Evolutionary conservation across 2,113 vertebrate species (phyloP).

Genomic region (Heteronetta atricapilla): DNA sequence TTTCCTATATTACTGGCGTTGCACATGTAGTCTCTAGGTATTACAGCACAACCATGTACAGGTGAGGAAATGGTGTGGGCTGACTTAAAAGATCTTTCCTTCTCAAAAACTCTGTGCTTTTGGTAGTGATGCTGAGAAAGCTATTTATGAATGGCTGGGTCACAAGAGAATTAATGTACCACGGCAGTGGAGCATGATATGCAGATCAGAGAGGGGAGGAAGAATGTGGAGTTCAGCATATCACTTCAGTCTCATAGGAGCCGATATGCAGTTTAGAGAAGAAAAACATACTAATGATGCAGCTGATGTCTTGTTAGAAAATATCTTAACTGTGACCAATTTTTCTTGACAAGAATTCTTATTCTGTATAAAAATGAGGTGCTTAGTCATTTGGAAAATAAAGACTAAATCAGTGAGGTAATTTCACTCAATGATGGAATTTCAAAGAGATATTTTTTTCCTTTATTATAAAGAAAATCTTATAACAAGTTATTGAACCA

Average conservation of each 20-base stretch:
- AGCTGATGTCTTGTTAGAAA: constrained; percentile 75
- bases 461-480: constrained; percentile 53
- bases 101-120: background rate
- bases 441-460: background rate
- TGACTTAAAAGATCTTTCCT: background rate
- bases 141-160: constrained; percentile 37
- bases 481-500: constrained; percentile 52
- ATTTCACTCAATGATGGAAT: constrained; percentile 59
- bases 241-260: constrained; percentile 8
- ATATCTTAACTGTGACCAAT: constrained; percentile 71
- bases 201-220: background rate
- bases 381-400: constrained; percentile 76
- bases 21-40: background rate
- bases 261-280: constrained; percentile 14
- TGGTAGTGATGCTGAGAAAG: background rate
- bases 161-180: constrained; percentile 33
- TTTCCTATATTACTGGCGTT: background rate
- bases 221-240: constrained; percentile 43
- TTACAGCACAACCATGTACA: background rate
- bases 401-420: constrained; percentile 67
- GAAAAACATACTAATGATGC: constrained; percentile 40
- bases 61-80: background rate
- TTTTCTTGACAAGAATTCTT: constrained; percentile 76
- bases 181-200: background rate
- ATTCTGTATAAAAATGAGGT: constrained; percentile 70